Evolutionary conservation across 2,888 invertebrate species (phyloP), one percentile per base, ranked within the genome.

Genomic region (Trissolcus brochymenae): DNA sequence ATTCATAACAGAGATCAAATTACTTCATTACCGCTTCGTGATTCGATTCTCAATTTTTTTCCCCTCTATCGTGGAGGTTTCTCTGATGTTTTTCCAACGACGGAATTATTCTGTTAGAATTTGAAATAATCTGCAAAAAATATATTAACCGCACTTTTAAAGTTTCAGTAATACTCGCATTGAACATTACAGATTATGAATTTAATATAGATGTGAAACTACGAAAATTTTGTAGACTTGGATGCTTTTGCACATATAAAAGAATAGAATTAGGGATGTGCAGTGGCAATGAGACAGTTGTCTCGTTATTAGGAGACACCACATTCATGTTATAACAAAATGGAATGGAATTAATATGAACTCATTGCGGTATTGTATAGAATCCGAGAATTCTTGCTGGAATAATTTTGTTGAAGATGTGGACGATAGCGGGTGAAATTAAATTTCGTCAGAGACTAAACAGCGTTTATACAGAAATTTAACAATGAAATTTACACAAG

Each of bases 331-430:
- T 68, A 75, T 64, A 62, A 53, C 56, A 75, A 75, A 75, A 75
- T 75, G 68, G 68, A 75, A 68, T 75, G 75, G 68, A 75, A 75
- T 68, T 75, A 68, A 68, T 75, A 75, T 75, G 75, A 68, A 68
- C 68, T 75, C 75, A 75, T 74, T 74, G 74, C 64, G 74, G 74
- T 43, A 57, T 64, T 64, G 62, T 54, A 57, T 64, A 60, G 74
- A 74, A 74, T 74, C 51, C 67, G 17, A 62, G 54, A 57, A 72
- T 59, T 65, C 72, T 51, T 55, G 56, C 43, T 19, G 50, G 61
- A 73, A 66, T 73, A 73, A 60, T 66, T 62, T 66, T 16, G 60
- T 50, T 35, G 73, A 65, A 73, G 66, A 66, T 66, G 66, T 65
- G 41, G 19, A 64, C 59, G 51, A 59, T 54, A 65, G 51, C 56